Evolutionary conservation across 2,888 invertebrate species (phyloP), one percentile per base, ranked within the genome.

Genomic region (Hemistola chrysoprasaria): DNA sequence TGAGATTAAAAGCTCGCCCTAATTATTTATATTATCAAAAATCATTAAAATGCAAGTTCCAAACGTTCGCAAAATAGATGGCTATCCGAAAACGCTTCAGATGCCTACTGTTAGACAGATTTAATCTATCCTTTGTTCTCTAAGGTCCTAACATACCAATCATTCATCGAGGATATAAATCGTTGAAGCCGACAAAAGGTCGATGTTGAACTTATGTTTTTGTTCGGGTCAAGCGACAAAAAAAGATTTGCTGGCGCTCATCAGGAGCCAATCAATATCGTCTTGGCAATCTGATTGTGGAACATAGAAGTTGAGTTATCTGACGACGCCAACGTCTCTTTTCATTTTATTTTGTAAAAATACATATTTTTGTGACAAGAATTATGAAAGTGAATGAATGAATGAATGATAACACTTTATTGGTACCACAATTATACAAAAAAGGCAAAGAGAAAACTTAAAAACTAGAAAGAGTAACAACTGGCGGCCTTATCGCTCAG

Each of bases 121-220:
- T 58, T 40, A 57, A 64, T 65, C 67, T 67, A 67, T 62, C 56
- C 48, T 59, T 62, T 66, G 59, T 53, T 48, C 60, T 50, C 44
- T 47, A 57, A 52, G 45, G 39, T 44, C 35, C 44, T 40, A 54
- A 60, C 66, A 71, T 70, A 62, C 67, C 71, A 62, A 70, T 74
- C 69, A 68, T 71, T 71, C 71, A 65, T 65, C 62, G 61, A 59
- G 70, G 59, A 67, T 66, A 81, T 82, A 75, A 80, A 82, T 82
- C 78, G 76, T 71, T 64, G 34, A 65, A 59, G 59, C 64, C 71
- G 70, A 73, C 76, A 69, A 71, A 71, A 70, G 74, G 70, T 70
- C 65, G 61, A 62, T 29, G 61, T 56, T 59, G 59, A 68, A 62
- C 61, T 62, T 64, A 62, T 62, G 69, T 79, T 82, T 81, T 82